Percentiles rank a stretch among this genome's conserved stretches.
phyloP scores from a whole-genome alignment of 2,888 invertebrate species.

The Campopleginae sp. region DNA sequence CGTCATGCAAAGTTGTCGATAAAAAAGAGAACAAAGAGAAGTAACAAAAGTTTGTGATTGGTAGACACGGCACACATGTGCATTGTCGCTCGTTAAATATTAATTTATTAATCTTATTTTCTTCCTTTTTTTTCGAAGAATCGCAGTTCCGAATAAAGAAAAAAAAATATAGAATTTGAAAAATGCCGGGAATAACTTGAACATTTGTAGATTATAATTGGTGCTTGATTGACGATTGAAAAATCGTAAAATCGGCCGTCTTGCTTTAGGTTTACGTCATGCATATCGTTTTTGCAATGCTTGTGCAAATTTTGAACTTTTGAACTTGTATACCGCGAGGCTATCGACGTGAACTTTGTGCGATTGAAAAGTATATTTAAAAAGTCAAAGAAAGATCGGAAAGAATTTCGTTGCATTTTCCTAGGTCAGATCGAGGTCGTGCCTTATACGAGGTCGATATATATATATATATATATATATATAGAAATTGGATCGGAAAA shows the following conservation, averaged over 20 bases:
- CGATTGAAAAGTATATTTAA: not conserved
- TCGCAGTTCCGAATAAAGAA: not conserved
- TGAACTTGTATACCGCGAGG: slow-evolving; percentile 34
- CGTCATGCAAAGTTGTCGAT: too few relatives aligned
- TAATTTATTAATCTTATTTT: slow-evolving; percentile 5
- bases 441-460: not conserved
- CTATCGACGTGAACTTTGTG: slow-evolving; percentile 43
- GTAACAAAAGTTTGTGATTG: slow-evolving; percentile 31
- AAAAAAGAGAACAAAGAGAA: too few relatives aligned
- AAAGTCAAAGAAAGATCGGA: not conserved
- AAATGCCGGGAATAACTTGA: not conserved
- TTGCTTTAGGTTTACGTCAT: not conserved
- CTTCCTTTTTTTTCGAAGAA: not conserved
- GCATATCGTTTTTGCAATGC: not conserved
- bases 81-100: slow-evolving; percentile 7
- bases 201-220: not conserved
- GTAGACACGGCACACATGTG: slow-evolving; percentile 9
- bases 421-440: slow-evolving; percentile 36
- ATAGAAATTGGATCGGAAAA: not conserved
- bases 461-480: not conserved
- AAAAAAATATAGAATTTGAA: not conserved
- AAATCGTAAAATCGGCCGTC: too few relatives aligned
- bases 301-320: slow-evolving; percentile 8
- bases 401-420: not conserved
- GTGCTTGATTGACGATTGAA: not conserved